A percentile compares a stretch with the other conserved stretches of the same genome.
Evolutionary conservation across 2,888 invertebrate genomes (phyloP).

Genomic region (Philereme transversata): DNA sequence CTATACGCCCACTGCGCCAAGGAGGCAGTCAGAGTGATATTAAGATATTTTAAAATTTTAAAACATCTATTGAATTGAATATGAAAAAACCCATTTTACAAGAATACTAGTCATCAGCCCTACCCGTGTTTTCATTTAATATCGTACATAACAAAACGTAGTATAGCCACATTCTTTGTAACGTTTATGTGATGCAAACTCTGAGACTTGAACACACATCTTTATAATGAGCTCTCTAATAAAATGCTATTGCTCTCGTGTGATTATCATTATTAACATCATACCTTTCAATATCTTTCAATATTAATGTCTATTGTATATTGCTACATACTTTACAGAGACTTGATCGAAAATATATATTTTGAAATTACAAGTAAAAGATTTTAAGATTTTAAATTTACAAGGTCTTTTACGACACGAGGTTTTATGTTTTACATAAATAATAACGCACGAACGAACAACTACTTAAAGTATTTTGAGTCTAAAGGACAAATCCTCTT

Average conservation of each 20-base stretch:
- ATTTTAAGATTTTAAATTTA: constrained; percentile 1
- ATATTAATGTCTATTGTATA: constrained; percentile 13
- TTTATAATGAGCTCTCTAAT: background rate
- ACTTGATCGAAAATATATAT: constrained; percentile 3
- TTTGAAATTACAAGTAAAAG: background rate
- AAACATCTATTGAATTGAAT: no score
- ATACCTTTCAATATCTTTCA: constrained; percentile 15
- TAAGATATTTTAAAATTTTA: no score
- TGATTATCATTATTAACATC: constrained; percentile 20
- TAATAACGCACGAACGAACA: no score
- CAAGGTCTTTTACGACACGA: constrained; percentile 17
- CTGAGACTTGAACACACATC: constrained; percentile 4
- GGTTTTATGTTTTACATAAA: constrained; percentile 4
- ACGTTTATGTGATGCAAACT: constrained; percentile 3
- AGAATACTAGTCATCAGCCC: no score
- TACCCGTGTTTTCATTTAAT: no score
- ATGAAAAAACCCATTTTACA: no score
- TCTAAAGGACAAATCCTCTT: no score
- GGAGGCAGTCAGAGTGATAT: no score
- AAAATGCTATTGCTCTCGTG: constrained; percentile 9
- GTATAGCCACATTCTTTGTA: constrained; percentile 6
- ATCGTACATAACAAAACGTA: no score
- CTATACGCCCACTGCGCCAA: no score
- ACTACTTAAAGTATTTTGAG: no score
- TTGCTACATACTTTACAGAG: constrained; percentile 9